These are phyloP conservation scores for Chalcis sispes DNA, from an alignment of 2,888 invertebrate genomes.

Conservation along the genomic window DNA sequence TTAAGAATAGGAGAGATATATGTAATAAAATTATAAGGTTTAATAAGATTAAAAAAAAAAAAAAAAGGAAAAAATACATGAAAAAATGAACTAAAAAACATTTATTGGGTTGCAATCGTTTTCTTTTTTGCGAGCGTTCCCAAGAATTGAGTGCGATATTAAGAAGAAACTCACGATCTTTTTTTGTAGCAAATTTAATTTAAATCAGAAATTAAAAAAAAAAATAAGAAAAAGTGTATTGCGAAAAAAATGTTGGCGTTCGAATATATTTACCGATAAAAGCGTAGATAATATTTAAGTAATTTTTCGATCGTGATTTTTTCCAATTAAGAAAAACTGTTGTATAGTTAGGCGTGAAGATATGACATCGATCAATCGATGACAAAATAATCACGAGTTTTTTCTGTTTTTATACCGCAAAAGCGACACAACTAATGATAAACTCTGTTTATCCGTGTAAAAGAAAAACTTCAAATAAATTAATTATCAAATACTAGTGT, in stretches of 20 bases:
- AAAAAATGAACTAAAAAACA: conserved; percentile 22
- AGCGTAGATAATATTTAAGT: conserved; percentile 32
- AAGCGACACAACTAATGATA: conserved; percentile 54
- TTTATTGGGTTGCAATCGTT: conserved; percentile 40
- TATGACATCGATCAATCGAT: conserved; percentile 45
- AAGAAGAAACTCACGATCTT: conserved; percentile 11
- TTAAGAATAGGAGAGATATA: conserved; percentile 59
- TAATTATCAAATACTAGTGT: conserved; percentile 51
- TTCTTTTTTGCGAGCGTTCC: conserved; percentile 39
- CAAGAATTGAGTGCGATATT: conserved; percentile 18
- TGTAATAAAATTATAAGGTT: conserved; percentile 58
- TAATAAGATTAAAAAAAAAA: conserved; percentile 56
- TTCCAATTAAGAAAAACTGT: conserved; percentile 48
- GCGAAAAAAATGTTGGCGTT: conserved; percentile 21
- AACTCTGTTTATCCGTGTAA: conserved; percentile 57
- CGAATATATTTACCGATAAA: conserved; percentile 35
- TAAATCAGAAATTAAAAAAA: conserved; percentile 31
- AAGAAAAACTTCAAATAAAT: conserved; percentile 57
- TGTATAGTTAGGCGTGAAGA: conserved; percentile 52
- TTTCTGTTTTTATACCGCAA: conserved; percentile 58
- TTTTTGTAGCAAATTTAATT: conserved; percentile 43
- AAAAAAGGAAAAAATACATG: conserved; percentile 22
- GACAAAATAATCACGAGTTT: conserved; percentile 48
- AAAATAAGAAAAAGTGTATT: conserved; percentile 13
- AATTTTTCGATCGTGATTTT: conserved; percentile 43